Evolutionary conservation across 2,113 vertebrate species (phyloP).

Genomic region (Morphnarchus princeps): DNA sequence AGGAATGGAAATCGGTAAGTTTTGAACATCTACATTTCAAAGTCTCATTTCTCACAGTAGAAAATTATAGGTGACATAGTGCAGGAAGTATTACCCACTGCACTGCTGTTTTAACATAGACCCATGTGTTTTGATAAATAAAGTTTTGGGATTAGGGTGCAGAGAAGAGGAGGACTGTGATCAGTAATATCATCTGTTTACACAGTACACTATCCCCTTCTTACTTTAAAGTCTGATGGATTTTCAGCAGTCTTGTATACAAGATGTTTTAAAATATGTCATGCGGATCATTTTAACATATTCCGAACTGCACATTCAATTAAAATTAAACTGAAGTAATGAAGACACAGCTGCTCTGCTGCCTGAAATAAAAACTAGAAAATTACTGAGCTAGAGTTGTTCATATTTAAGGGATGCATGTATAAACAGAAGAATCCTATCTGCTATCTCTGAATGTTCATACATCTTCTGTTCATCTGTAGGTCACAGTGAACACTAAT

Average conservation of each 20-base stretch:
- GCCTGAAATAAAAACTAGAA: slow-evolving; percentile 9
- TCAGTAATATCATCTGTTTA: not conserved
- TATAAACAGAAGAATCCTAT: not conserved
- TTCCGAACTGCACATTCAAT: not conserved
- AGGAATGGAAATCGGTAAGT: not conserved
- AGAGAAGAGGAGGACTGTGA: not conserved
- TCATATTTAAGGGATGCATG: not conserved
- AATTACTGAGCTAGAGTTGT: not conserved
- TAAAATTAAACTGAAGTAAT: slow-evolving; percentile 28
- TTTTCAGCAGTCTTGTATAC: not conserved
- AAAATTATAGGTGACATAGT: not conserved
- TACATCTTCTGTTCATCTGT: not conserved
- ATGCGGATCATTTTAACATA: not conserved
- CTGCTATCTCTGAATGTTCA: not conserved
- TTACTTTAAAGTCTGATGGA: not conserved
- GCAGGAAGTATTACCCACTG: not conserved
- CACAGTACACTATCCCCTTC: not conserved
- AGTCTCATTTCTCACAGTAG: not conserved
- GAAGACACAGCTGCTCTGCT: not conserved
- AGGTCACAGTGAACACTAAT: not conserved
- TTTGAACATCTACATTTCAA: not conserved
- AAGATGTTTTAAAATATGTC: not conserved
- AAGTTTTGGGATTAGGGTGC: not conserved
- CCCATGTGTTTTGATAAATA: not conserved
- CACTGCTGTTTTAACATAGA: not conserved